Evolutionary conservation across 2,888 invertebrate genomes (phyloP).

Genomic region (Dusona sp.): DNA sequence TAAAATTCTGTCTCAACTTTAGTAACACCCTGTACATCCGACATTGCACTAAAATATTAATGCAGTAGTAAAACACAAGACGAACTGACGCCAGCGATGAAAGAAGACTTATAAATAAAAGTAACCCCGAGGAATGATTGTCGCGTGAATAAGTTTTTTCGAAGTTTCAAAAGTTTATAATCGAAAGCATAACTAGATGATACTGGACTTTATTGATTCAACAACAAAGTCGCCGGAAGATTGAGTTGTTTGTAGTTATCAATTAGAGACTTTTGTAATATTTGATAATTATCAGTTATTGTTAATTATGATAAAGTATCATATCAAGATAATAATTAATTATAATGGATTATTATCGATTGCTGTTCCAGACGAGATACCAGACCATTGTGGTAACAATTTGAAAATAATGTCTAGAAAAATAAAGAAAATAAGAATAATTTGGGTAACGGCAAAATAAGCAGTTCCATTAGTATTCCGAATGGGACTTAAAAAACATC

Average conservation of each 20-base stretch:
- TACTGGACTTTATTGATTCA: not conserved
- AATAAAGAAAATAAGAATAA: not conserved
- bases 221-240: not conserved
- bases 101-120: not conserved
- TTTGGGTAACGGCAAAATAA: not conserved
- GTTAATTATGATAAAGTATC: too few species aligned
- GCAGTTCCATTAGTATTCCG: not conserved
- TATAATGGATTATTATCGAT: too few species aligned
- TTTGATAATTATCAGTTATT: not conserved
- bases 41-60: not conserved
- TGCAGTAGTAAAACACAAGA: not conserved
- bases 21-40: not conserved
- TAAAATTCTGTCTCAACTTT: not conserved
- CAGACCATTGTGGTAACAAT: not conserved
- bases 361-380: not conserved
- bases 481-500: not conserved
- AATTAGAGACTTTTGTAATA: not conserved
- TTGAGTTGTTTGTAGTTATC: not conserved
- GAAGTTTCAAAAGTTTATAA: not conserved
- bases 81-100: conserved; percentile 10
- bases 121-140: not conserved
- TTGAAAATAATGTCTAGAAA: not conserved
- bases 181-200: not conserved
- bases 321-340: too few species aligned
- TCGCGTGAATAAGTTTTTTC: not conserved